Conservation (phyloP, 2,797 vertebrate genomes). For the Crenuchus spilurus region DNA sequence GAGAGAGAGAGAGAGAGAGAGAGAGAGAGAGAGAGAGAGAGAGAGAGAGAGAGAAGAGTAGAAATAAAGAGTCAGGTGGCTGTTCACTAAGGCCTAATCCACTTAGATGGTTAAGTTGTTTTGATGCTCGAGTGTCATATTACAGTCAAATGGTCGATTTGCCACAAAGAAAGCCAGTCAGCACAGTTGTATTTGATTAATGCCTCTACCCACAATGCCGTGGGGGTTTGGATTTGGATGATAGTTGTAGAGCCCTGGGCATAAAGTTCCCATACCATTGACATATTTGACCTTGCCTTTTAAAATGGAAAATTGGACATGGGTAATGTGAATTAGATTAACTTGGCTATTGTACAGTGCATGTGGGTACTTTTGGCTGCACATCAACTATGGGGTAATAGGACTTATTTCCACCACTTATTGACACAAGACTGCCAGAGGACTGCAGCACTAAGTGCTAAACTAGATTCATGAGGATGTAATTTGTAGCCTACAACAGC, state of each 20-base stretch:
- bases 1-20: neutral
- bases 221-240: slow-evolving; percentile 20
- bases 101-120: slow-evolving; percentile 63
- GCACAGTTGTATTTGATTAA: slow-evolving; percentile 40
- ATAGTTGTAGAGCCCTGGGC: neutral
- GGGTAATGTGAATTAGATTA: slow-evolving; percentile 35
- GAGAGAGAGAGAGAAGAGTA: neutral
- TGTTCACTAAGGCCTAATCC: slow-evolving; percentile 59
- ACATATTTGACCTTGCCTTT: neutral
- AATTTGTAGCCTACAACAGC: slow-evolving; percentile 29
- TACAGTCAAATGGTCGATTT: slow-evolving; percentile 53
- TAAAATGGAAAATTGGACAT: slow-evolving; percentile 12
- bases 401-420: slow-evolving; percentile 48
- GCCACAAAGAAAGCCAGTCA: slow-evolving; percentile 37
- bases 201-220: slow-evolving; percentile 26
- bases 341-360: neutral
- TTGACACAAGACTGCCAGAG: slow-evolving; percentile 42
- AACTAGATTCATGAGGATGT: slow-evolving; percentile 47
- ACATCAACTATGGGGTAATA: slow-evolving; percentile 38
- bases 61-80: slow-evolving; percentile 24
- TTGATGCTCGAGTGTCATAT: slow-evolving; percentile 61
- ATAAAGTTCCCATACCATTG: slow-evolving; percentile 16
- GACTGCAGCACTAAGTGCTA: slow-evolving; percentile 42
- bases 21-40: neutral
- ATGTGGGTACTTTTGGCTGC: slow-evolving; percentile 18